A percentile compares a stretch with the other conserved stretches of the same genome.
Evolutionary conservation across 2,797 vertebrate species (phyloP).

Genomic region (Urosaurus nigricauda): DNA sequence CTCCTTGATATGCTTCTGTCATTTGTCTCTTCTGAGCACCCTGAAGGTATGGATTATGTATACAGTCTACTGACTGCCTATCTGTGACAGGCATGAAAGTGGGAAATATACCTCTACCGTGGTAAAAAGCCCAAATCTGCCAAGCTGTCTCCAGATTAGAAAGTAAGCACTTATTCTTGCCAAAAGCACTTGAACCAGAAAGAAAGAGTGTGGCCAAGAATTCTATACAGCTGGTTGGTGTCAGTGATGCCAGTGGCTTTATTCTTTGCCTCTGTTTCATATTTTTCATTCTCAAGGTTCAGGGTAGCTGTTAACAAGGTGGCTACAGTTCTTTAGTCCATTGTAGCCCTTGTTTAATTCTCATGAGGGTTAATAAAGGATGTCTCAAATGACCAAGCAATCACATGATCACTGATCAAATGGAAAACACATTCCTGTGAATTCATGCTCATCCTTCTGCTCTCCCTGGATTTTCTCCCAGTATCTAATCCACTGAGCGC

Average conservation of each 20-base stretch:
- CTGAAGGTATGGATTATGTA: neutral
- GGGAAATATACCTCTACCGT: neutral
- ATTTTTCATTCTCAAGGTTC: neutral
- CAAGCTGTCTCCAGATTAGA: neutral
- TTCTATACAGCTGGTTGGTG: neutral
- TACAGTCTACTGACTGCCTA: neutral
- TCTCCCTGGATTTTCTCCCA: neutral
- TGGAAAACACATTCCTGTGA: neutral
- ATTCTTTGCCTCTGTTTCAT: neutral
- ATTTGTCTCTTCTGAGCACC: neutral
- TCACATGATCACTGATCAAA: constrained; percentile 11
- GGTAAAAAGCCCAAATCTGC: neutral
- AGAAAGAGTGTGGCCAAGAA: neutral
- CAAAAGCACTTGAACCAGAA: constrained; percentile 27
- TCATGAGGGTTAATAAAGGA: neutral
- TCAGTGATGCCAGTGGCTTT: neutral
- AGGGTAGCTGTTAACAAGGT: neutral
- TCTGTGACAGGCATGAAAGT: neutral
- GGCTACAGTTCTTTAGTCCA: constrained; percentile 5
- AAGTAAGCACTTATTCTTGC: neutral
- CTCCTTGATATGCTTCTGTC: neutral
- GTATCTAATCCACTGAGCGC: neutral
- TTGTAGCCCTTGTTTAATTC: neutral
- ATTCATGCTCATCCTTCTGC: neutral
- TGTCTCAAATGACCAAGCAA: neutral